Conservation (phyloP, 2,113 vertebrate species). For the Acanthisitta chloris region DNA sequence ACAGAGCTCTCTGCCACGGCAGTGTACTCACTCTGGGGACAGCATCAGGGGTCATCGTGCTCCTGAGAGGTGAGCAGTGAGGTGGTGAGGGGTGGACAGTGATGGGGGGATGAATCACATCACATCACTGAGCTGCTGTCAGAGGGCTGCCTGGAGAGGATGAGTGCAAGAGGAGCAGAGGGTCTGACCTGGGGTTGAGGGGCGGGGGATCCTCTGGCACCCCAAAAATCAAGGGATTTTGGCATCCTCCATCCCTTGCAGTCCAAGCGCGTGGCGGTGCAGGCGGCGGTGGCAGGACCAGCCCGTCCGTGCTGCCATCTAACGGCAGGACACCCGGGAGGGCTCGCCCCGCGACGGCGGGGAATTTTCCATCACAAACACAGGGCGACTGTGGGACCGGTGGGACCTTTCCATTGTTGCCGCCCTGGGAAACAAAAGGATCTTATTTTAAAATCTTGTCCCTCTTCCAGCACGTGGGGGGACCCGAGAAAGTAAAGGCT, state of each 20-base stretch:
- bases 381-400: background rate
- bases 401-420: constrained; percentile 27
- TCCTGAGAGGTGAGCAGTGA: background rate
- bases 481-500: background rate
- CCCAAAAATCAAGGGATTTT: background rate
- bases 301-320: constrained; percentile 43
- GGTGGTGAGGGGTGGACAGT: background rate
- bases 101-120: background rate
- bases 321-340: background rate
- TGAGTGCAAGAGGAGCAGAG: background rate
- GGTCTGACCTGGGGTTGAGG: background rate
- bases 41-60: background rate
- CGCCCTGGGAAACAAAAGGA: constrained; percentile 14
- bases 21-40: background rate
- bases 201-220: no score
- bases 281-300: background rate
- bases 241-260: background rate
- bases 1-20: accelerated
- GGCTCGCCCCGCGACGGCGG: background rate
- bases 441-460: background rate
- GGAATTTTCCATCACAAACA: constrained; percentile 58
- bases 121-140: background rate
- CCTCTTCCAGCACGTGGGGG: background rate
- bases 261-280: accelerated
- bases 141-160: background rate